These are phyloP conservation scores for Otolemur crassicaudatus DNA, from an alignment of 2,797 vertebrate genomes.

Conservation along the genomic window DNA sequence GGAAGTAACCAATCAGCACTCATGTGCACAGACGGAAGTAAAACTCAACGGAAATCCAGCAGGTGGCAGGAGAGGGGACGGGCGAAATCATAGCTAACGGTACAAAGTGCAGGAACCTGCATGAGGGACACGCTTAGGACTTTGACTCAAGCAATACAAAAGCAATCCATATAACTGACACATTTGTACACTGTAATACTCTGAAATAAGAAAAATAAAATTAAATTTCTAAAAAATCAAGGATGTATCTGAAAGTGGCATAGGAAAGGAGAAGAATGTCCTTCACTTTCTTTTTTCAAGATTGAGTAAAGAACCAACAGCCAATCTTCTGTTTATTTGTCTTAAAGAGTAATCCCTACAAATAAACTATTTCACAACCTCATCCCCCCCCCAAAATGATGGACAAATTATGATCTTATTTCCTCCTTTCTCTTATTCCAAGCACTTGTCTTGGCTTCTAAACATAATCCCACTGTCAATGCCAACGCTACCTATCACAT, in stretches of 20 bases:
- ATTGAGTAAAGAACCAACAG: background rate
- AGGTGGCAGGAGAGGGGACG: too few species aligned
- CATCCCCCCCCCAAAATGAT: background rate
- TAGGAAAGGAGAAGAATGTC: background rate
- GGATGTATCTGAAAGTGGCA: background rate
- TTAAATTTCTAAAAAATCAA: background rate
- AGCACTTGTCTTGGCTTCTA: conserved; percentile 14
- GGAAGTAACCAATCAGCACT: too few species aligned
- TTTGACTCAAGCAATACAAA: too few species aligned
- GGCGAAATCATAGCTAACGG: too few species aligned
- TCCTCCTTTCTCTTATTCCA: conserved; percentile 39
- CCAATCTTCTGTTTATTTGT: background rate
- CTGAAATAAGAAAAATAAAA: too few species aligned
- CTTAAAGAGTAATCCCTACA: background rate
- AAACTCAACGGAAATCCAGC: too few species aligned
- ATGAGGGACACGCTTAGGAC: too few species aligned
- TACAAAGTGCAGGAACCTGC: too few species aligned
- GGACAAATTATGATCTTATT: background rate
- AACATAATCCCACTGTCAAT: conserved; percentile 21
- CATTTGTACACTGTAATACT: too few species aligned
- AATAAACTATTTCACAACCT: background rate
- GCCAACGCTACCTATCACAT: background rate
- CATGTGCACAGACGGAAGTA: too few species aligned
- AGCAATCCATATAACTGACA: too few species aligned
- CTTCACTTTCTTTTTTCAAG: background rate